Evolutionary conservation across 1,140 invertebrate genomes (phyloP).

Genomic region (Triops longicaudatus): DNA sequence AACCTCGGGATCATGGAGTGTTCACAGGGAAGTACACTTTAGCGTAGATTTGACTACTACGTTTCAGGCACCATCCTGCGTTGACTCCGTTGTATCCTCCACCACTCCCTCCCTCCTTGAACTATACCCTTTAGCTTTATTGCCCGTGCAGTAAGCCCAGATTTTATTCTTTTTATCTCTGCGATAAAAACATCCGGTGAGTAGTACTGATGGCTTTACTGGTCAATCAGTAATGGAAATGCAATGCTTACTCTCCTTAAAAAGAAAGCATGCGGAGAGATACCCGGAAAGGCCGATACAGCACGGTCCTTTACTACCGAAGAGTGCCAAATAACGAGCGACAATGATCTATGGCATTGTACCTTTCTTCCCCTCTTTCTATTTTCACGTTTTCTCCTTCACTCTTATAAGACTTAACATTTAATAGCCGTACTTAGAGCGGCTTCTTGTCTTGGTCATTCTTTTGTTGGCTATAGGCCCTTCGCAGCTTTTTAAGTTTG

Average conservation of each 20-base stretch:
- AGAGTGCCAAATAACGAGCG: slow-evolving; percentile 11
- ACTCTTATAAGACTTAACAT: not conserved
- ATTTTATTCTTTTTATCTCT: not conserved
- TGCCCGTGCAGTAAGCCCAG: not conserved
- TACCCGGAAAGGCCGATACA: not conserved
- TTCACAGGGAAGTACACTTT: not conserved
- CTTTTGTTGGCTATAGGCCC: not conserved
- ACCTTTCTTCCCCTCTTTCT: not conserved
- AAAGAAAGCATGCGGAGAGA: not conserved
- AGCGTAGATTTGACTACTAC: not conserved
- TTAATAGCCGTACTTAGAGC: not conserved
- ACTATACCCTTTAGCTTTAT: not conserved
- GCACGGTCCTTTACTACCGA: not conserved
- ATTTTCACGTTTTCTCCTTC: not conserved
- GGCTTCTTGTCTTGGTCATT: not conserved
- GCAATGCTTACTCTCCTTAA: not conserved
- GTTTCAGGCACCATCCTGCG: not conserved
- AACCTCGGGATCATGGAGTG: not conserved
- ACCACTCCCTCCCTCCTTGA: too few relatives aligned
- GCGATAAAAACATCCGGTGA: slow-evolving; percentile 1
- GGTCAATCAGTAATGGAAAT: slow-evolving; percentile 2
- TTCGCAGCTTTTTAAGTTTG: too few relatives aligned
- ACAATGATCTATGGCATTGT: not conserved
- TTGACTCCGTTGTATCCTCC: not conserved
- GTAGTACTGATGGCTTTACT: not conserved